Percentiles rank a stretch among this genome's conserved stretches.
Evolutionary conservation across 2,888 invertebrate genomes (phyloP).

Genomic region (Zygothrica quintamaculata): DNA sequence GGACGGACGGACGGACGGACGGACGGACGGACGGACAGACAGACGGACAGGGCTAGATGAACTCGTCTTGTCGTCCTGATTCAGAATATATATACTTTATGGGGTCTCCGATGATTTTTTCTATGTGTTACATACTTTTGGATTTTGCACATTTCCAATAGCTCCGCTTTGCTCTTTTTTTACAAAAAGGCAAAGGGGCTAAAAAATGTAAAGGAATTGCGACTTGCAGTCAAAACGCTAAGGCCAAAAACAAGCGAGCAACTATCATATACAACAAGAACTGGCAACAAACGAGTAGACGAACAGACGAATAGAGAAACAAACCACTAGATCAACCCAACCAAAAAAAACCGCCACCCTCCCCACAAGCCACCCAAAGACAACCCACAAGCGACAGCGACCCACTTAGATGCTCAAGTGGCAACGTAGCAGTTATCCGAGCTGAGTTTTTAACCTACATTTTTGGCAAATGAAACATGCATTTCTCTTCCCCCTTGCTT

Average conservation of each 20-base stretch:
- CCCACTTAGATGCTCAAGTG: conserved; percentile 74
- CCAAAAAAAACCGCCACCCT: conserved; percentile 4
- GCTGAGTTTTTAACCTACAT: conserved; percentile 71
- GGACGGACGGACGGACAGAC: too few relatives aligned
- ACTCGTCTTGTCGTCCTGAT: too few relatives aligned
- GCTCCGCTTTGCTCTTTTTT: too few relatives aligned
- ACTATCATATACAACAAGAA: conserved; percentile 18
- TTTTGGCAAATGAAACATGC: conserved; percentile 63
- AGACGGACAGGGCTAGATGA: too few relatives aligned
- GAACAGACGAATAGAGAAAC: neutral
- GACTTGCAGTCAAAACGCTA: conserved; percentile 38
- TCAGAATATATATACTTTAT: too few relatives aligned
- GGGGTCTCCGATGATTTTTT: too few relatives aligned
- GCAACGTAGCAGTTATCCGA: conserved; percentile 62
- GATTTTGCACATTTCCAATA: too few relatives aligned
- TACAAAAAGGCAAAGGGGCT: too few relatives aligned
- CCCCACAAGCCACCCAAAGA: conserved; percentile 1
- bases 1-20: too few relatives aligned
- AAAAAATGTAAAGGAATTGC: too few relatives aligned
- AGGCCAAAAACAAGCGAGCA: conserved; percentile 13
- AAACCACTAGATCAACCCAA: conserved; percentile 9
- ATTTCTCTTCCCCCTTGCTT: too few relatives aligned
- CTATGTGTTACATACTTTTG: too few relatives aligned
- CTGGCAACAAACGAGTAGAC: conserved; percentile 10
- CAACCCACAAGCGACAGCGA: conserved; percentile 33